Evolutionary conservation across 2,113 vertebrate genomes (phyloP).

Genomic region (Leucoraja erinaceus): DNA sequence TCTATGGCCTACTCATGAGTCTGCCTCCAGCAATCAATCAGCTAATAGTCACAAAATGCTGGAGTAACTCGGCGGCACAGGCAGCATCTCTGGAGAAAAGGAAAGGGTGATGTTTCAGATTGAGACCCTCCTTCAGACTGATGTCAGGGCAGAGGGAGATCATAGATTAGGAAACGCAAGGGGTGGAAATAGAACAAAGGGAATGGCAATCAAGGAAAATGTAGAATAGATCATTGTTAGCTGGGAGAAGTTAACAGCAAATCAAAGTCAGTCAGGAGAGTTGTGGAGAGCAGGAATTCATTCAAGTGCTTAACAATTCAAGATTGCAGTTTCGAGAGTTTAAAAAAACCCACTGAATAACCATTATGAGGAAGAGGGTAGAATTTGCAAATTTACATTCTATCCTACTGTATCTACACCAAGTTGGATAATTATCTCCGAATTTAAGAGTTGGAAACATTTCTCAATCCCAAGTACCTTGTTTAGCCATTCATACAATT

Average conservation of each 20-base stretch:
- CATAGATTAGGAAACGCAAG: too few relatives aligned
- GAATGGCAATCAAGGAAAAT: too few relatives aligned
- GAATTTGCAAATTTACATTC: not conserved
- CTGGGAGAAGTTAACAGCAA: too few relatives aligned
- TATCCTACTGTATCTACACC: not conserved
- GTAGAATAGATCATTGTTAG: too few relatives aligned
- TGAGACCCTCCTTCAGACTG: too few relatives aligned
- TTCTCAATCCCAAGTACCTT: not conserved
- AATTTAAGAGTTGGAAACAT: not conserved
- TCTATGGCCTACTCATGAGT: not conserved
- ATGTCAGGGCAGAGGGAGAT: too few relatives aligned
- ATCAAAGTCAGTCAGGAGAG: not conserved
- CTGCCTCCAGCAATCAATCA: not conserved
- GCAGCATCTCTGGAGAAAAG: too few relatives aligned
- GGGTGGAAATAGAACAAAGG: too few relatives aligned
- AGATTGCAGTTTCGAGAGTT: not conserved
- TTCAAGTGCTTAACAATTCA: not conserved
- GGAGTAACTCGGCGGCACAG: too few relatives aligned
- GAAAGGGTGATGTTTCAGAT: too few relatives aligned
- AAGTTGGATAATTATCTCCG: not conserved
- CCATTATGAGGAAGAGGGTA: not conserved
- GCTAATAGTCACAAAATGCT: too few relatives aligned
- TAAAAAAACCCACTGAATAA: not conserved
- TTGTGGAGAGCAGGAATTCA: not conserved
- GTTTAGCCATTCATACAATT: not conserved